These are phyloP conservation scores for Gnathonemus echidnorhynchus DNA, from an alignment of 2,113 vertebrate species.

Conservation along the genomic window DNA sequence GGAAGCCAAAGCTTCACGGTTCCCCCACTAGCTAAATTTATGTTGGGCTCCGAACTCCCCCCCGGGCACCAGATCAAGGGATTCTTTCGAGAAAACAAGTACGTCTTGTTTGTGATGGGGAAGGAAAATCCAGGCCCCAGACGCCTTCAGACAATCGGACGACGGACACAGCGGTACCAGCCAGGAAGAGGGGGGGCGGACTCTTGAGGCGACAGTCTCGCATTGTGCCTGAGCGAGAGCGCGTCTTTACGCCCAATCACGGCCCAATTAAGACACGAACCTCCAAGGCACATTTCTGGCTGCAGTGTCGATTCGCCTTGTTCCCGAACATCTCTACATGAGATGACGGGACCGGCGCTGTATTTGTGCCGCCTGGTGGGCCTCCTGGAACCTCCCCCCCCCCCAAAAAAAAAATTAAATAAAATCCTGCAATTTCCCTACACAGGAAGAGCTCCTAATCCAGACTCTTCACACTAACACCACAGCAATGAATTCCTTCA, in stretches of 20 bases:
- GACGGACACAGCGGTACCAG: slow-evolving; percentile 15
- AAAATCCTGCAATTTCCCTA: background rate
- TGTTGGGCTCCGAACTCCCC: slow-evolving; percentile 14
- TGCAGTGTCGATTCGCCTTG: background rate
- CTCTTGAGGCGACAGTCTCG: background rate
- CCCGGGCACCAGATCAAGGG: slow-evolving; percentile 26
- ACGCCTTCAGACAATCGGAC: slow-evolving; percentile 12
- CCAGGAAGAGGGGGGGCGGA: background rate
- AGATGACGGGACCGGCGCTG: background rate
- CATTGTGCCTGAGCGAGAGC: slow-evolving; percentile 6
- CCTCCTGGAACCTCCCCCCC: background rate
- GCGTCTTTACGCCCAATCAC: background rate
- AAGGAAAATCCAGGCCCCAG: slow-evolving; percentile 12
- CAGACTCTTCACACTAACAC: background rate
- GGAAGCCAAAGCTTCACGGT: background rate
- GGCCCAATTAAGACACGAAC: background rate
- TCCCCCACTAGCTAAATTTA: background rate
- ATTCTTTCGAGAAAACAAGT: background rate
- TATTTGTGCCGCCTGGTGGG: background rate
- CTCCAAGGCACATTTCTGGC: background rate
- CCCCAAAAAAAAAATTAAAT: background rate
- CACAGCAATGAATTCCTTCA: slow-evolving; percentile 5
- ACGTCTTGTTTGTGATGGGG: slow-evolving; percentile 6
- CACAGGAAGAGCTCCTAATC: background rate
- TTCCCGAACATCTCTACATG: background rate